Evolutionary conservation across 2,888 invertebrate species (phyloP).

Genomic region (Chrysotoxum bicinctum): DNA sequence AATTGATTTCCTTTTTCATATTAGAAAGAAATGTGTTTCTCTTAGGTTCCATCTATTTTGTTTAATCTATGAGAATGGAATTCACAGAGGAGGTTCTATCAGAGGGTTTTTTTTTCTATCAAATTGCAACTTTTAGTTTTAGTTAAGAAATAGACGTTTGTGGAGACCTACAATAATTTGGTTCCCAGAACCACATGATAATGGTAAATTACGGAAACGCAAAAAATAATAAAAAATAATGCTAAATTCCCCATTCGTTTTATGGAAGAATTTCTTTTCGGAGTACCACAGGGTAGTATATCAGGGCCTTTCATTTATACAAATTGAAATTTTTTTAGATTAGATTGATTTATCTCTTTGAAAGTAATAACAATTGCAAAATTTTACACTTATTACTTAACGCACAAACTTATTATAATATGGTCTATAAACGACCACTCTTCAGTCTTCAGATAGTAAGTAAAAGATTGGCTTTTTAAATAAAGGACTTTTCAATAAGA

Average conservation of each 20-base stretch:
- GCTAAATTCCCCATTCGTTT: background rate
- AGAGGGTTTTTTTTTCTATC: background rate
- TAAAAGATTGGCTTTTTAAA: no score
- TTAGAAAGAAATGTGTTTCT: background rate
- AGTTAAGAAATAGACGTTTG: background rate
- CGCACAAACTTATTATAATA: no score
- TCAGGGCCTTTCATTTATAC: background rate
- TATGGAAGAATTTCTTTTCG: background rate
- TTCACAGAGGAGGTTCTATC: background rate
- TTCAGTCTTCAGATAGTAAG: no score
- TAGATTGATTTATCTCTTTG: no score
- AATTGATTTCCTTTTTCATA: conserved; percentile 34
- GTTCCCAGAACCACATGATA: background rate
- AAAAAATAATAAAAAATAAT: no score
- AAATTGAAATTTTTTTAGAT: no score
- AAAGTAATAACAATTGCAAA: no score
- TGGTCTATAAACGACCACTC: no score
- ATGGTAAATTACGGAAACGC: no score
- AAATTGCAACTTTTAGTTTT: background rate
- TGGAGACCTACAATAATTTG: background rate
- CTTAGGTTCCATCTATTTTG: background rate
- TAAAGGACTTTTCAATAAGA: no score
- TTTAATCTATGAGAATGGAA: background rate
- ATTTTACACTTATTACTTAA: no score
- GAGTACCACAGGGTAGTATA: background rate